Conservation (phyloP, 2,888 invertebrate genomes). For the Melipona bicolor region DNA sequence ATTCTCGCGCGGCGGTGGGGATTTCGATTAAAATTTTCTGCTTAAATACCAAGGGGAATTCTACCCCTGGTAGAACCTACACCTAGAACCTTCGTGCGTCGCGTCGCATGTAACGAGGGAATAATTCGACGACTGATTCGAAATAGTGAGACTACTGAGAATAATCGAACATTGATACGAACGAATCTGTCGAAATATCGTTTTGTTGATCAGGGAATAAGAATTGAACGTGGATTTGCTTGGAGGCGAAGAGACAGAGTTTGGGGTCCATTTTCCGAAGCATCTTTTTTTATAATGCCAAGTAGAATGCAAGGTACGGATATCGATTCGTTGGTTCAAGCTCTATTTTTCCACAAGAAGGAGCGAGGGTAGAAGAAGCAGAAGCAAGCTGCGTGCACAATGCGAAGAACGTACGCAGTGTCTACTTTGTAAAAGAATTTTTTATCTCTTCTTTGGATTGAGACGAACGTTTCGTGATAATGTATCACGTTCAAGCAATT, state of each 20-base stretch:
- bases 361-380: not conserved
- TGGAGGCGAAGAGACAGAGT: not conserved
- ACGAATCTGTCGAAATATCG: not conserved
- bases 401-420: not conserved
- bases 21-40: constrained; percentile 22
- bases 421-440: not conserved
- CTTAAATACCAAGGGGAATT: not conserved
- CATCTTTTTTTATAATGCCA: not conserved
- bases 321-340: constrained; percentile 15
- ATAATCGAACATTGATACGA: not conserved
- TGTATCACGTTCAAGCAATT: not conserved
- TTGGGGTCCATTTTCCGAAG: not conserved
- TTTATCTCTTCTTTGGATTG: not conserved
- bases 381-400: not conserved
- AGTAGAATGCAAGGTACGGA: not conserved
- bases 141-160: not conserved
- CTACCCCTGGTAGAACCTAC: no score
- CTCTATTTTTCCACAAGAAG: not conserved
- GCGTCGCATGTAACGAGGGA: not conserved
- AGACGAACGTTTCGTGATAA: not conserved
- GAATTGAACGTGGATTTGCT: no score
- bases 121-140: not conserved
- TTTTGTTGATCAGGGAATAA: no score
- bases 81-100: not conserved
- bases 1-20: not conserved